Evolutionary conservation across 2,113 vertebrate species (phyloP).

Genomic region (Nibea coibor): DNA sequence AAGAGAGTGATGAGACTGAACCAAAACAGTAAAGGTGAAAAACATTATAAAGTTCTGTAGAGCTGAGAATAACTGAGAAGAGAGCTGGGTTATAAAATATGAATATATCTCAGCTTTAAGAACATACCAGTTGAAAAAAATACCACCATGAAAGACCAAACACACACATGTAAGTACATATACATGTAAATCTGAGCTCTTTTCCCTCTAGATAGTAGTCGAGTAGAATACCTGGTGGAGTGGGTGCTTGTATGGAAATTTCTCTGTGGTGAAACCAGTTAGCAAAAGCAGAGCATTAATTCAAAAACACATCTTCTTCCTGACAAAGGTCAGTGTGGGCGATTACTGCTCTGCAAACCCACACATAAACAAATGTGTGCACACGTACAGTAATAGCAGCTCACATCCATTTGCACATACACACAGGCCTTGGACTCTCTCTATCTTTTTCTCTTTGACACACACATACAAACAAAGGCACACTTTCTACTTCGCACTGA

Average conservation of each 20-base stretch:
- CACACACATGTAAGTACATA: not conserved
- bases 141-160: not conserved
- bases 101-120: not conserved
- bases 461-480: constrained; percentile 22
- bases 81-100: too few species aligned
- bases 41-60: not conserved
- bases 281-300: constrained; percentile 52
- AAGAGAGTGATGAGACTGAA: not conserved
- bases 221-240: constrained; percentile 5
- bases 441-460: not conserved
- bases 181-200: not conserved
- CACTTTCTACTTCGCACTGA: constrained; percentile 19
- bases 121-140: not conserved
- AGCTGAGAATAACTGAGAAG: not conserved
- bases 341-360: constrained; percentile 65
- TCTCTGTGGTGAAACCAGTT: constrained; percentile 23
- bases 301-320: constrained; percentile 57
- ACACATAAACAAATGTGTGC: constrained; percentile 67
- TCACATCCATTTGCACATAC: constrained; percentile 38
- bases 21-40: not conserved
- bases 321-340: constrained; percentile 75
- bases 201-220: not conserved
- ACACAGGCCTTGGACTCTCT: not conserved
- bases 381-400: constrained; percentile 42
- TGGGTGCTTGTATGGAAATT: constrained; percentile 31